phyloP scores from a whole-genome alignment of 2,797 vertebrate genomes.

The Acrocephalus scirpaceus region DNA sequence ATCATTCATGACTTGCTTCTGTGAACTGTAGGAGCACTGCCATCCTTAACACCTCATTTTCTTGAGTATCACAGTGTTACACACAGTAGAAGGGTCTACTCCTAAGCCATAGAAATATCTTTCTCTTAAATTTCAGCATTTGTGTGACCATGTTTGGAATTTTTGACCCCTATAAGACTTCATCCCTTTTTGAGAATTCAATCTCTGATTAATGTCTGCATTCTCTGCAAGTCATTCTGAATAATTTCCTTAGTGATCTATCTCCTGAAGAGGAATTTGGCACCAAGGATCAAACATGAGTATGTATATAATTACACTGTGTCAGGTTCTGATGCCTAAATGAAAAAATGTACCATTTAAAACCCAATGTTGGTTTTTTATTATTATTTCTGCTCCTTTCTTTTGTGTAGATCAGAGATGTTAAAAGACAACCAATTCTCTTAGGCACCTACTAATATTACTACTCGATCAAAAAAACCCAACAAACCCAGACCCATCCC shows the following conservation, averaged over 20 bases:
- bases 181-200: not conserved
- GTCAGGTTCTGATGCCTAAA: not conserved
- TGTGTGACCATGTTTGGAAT: not conserved
- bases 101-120: not conserved
- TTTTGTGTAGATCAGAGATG: not conserved
- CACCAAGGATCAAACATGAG: not conserved
- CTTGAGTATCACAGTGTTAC: not conserved
- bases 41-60: not conserved
- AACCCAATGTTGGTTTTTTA: not conserved
- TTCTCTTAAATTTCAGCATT: not conserved
- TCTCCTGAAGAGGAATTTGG: not conserved
- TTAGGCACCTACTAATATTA: not conserved
- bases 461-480: not conserved
- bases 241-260: not conserved
- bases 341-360: not conserved
- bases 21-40: not conserved
- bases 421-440: not conserved
- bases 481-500: accelerated
- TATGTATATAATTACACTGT: not conserved
- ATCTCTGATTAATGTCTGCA: not conserved
- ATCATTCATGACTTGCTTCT: not conserved
- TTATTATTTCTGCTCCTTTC: not conserved
- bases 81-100: not conserved
- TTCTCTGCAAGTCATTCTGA: not conserved
- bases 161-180: not conserved